These are phyloP conservation scores for Hucho hucho DNA, from an alignment of 2,113 vertebrate species.

Conservation along the genomic window DNA sequence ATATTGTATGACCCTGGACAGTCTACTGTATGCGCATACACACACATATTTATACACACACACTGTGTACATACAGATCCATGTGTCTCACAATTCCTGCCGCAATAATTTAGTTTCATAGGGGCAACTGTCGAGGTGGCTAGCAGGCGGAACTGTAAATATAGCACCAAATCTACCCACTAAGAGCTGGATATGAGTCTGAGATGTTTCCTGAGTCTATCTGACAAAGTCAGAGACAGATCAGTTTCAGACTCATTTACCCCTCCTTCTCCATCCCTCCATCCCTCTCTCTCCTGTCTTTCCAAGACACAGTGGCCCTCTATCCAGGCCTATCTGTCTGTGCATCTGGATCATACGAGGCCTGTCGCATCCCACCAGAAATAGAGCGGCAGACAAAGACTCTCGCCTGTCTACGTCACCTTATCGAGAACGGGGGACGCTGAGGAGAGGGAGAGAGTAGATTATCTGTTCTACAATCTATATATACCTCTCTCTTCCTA, in stretches of 20 bases:
- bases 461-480: slow-evolving; percentile 52
- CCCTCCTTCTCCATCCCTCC: slow-evolving; percentile 13
- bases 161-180: slow-evolving; percentile 49
- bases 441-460: slow-evolving; percentile 39
- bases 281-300: slow-evolving; percentile 19
- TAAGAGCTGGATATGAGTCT: slow-evolving; percentile 59
- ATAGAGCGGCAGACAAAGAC: slow-evolving; percentile 59
- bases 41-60: slow-evolving; percentile 16
- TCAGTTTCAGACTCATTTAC: slow-evolving; percentile 52
- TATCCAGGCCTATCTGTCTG: slow-evolving; percentile 28
- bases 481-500: slow-evolving; percentile 22
- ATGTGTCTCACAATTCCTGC: slow-evolving; percentile 34
- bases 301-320: slow-evolving; percentile 44
- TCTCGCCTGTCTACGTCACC: slow-evolving; percentile 55
- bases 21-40: neutral
- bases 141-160: slow-evolving; percentile 48
- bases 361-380: slow-evolving; percentile 48
- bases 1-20: slow-evolving; percentile 39
- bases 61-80: slow-evolving; percentile 24
- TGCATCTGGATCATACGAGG: slow-evolving; percentile 55
- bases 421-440: slow-evolving; percentile 52
- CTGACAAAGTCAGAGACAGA: slow-evolving; percentile 70
- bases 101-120: slow-evolving; percentile 63
- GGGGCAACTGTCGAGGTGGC: slow-evolving; percentile 29
- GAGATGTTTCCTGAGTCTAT: slow-evolving; percentile 67